Conservation (phyloP, 2,888 invertebrate genomes). For the Dexiosoma caninum region DNA sequence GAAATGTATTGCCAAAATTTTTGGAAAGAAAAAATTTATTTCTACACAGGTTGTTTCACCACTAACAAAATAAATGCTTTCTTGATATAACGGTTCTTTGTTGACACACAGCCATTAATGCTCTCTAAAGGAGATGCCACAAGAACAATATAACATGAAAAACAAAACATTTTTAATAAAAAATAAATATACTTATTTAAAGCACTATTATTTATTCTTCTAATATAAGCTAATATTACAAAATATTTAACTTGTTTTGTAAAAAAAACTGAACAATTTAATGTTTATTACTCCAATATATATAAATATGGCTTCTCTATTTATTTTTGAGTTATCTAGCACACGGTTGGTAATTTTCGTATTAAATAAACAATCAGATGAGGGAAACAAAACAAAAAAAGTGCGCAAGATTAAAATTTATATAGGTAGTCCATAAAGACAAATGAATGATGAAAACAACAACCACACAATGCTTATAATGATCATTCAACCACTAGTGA, state of each 20-base stretch:
- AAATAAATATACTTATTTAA: too few species aligned
- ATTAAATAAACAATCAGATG: not conserved
- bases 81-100: conserved; percentile 58
- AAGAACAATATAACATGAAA: not conserved
- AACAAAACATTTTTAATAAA: too few species aligned
- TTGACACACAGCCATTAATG: conserved; percentile 21
- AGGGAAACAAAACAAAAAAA: conserved; percentile 54
- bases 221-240: too few species aligned
- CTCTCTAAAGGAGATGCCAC: conserved; percentile 18
- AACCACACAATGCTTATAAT: conserved; percentile 10
- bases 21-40: not conserved
- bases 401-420: conserved; percentile 40
- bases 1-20: not conserved
- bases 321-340: not conserved
- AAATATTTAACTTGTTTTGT: too few species aligned
- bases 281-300: too few species aligned
- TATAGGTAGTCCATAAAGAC: conserved; percentile 2
- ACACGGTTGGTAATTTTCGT: conserved; percentile 28
- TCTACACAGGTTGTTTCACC: not conserved
- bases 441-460: conserved; percentile 36
- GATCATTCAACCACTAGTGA: conserved; percentile 36
- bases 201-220: too few species aligned
- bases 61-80: conserved; percentile 20
- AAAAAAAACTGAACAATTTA: too few species aligned
- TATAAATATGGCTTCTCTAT: not conserved